phyloP scores from a whole-genome alignment of 2,113 vertebrate genomes.

The Carassius gibelio region DNA sequence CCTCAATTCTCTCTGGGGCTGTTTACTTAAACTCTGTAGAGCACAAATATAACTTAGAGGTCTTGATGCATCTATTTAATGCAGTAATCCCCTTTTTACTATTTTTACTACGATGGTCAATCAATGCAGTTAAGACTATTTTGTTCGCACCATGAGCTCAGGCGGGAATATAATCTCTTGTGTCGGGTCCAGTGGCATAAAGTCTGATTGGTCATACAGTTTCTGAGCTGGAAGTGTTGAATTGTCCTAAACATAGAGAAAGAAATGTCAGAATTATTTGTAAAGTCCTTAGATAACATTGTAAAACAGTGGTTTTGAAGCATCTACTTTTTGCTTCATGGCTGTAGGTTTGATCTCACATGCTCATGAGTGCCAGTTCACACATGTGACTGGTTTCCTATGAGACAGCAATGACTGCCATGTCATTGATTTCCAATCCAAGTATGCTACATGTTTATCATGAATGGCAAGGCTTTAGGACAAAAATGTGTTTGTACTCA shows the following conservation, averaged over 20 bases:
- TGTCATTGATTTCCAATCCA: conserved; percentile 39
- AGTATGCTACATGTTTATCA: background rate
- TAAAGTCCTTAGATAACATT: background rate
- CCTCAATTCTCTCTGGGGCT: conserved; percentile 69
- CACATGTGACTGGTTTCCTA: conserved; percentile 37
- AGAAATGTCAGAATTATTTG: background rate
- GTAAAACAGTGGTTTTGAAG: background rate
- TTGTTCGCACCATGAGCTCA: conserved; percentile 80
- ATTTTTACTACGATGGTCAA: background rate
- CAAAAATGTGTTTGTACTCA: background rate
- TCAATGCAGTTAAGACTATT: background rate
- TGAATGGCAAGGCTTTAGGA: background rate
- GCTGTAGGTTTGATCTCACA: background rate
- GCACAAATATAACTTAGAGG: background rate
- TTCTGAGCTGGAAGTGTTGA: conserved; percentile 59
- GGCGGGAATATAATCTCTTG: conserved; percentile 97
- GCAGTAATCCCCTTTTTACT: background rate
- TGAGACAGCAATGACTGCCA: background rate
- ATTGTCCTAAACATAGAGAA: conserved; percentile 61
- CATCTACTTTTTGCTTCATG: conserved; percentile 2
- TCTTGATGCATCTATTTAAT: background rate
- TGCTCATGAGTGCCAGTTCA: conserved; percentile 17
- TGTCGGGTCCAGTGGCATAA: conserved; percentile 88
- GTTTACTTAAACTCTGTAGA: conserved; percentile 77
- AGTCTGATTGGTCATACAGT: conserved; percentile 80